These are phyloP conservation scores for Amphiprion clarkii DNA, from an alignment of 2,797 vertebrate species.

Conservation along the genomic window DNA sequence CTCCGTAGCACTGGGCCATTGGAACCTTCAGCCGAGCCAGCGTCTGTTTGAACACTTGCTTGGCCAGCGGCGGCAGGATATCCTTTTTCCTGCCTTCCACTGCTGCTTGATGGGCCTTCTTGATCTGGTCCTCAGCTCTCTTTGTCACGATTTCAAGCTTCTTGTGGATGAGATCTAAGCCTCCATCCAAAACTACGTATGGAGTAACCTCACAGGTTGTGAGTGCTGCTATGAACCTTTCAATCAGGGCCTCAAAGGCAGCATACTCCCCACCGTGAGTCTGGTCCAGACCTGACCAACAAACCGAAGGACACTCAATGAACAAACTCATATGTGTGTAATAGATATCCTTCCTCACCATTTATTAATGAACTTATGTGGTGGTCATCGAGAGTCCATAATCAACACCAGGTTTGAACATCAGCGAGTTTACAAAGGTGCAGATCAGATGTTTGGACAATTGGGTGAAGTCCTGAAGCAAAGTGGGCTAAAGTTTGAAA, in stretches of 20 bases:
- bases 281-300: slow-evolving; percentile 72
- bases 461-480: too few species aligned
- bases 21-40: slow-evolving; percentile 81
- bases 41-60: slow-evolving; percentile 85
- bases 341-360: too few species aligned
- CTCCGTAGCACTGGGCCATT: slow-evolving; percentile 86
- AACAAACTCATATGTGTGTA: background rate
- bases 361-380: too few species aligned
- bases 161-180: slow-evolving; percentile 79
- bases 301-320: background rate
- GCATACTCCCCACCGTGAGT: slow-evolving; percentile 89
- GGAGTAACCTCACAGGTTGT: slow-evolving; percentile 80
- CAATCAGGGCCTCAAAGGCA: slow-evolving; percentile 71
- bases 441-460: too few species aligned
- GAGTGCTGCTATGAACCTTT: slow-evolving; percentile 83
- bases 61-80: slow-evolving; percentile 80
- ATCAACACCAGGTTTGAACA: too few species aligned
- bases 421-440: too few species aligned
- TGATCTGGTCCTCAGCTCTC: slow-evolving; percentile 73
- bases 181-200: slow-evolving; percentile 90
- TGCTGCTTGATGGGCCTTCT: slow-evolving; percentile 71
- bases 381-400: too few species aligned
- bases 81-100: slow-evolving; percentile 2
- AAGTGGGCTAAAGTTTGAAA: too few species aligned
- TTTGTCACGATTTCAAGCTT: slow-evolving; percentile 80